phyloP scores from a whole-genome alignment of 1,140 invertebrate genomes.

The Macrotrachela quadricornifera region DNA sequence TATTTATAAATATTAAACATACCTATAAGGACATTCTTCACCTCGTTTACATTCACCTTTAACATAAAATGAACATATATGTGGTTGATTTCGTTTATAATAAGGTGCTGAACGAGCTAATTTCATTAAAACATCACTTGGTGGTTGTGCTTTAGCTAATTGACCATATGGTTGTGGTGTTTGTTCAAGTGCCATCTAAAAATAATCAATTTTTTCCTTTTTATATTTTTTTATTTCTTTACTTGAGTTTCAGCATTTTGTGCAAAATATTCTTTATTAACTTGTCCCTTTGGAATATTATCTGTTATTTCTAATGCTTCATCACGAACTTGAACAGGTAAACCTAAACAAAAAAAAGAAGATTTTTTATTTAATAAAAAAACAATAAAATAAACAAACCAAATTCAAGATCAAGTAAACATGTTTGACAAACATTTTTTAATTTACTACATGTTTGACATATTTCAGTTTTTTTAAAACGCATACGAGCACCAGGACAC shows the following conservation, averaged over 20 bases:
- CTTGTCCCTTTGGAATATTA: constrained; percentile 80
- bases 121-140: constrained; percentile 64
- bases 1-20: too few species aligned
- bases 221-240: neutral
- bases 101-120: constrained; percentile 88
- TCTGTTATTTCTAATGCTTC: constrained; percentile 79
- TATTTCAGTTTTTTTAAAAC: constrained; percentile 98
- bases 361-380: constrained; percentile 3
- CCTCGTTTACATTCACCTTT: constrained; percentile 96
- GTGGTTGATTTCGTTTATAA: constrained; percentile 90
- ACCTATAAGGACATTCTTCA: constrained; percentile 85
- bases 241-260: constrained; percentile 41
- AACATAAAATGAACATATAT: constrained; percentile 99
- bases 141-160: constrained; percentile 29
- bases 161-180: too few species aligned
- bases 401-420: constrained; percentile 88
- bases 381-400: constrained; percentile 33
- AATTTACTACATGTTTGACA: constrained; percentile 94
- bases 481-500: constrained; percentile 89
- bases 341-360: constrained; percentile 24
- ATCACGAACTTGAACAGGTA: constrained; percentile 61
- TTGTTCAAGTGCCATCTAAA: too few species aligned
- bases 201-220: neutral
- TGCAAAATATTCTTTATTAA: constrained; percentile 96
- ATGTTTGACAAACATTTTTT: constrained; percentile 99